These are phyloP conservation scores for Drosophila pseudotalamancana DNA, from an alignment of 2,888 invertebrate species.

Conservation along the genomic window DNA sequence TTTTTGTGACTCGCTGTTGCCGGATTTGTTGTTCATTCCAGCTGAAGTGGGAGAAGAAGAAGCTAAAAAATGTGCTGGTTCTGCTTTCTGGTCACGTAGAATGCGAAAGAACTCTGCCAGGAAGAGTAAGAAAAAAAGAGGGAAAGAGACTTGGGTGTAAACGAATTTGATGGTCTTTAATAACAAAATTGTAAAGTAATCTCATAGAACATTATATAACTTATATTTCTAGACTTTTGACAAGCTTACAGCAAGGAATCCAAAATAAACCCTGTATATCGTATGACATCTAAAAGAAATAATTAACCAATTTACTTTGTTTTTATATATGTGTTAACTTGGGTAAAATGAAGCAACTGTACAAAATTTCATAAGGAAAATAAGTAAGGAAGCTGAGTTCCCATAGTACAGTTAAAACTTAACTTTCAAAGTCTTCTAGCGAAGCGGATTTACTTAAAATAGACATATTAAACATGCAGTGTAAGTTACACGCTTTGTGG, in stretches of 20 bases:
- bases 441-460: neutral
- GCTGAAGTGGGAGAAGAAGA: neutral
- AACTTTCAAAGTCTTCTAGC: neutral
- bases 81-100: constrained; percentile 31
- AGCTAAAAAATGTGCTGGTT: neutral
- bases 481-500: neutral
- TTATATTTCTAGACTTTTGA: no score
- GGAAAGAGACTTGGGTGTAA: neutral
- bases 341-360: neutral
- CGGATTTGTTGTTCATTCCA: constrained; percentile 2
- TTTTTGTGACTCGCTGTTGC: neutral
- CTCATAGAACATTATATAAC: no score
- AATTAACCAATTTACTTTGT: neutral
- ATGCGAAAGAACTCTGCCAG: neutral
- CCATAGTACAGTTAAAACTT: neutral
- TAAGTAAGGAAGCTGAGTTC: neutral
- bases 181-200: no score
- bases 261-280: neutral
- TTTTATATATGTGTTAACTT: neutral
- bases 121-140: neutral
- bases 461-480: no score
- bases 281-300: neutral
- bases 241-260: neutral
- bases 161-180: neutral
- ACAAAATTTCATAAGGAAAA: neutral